Evolutionary conservation across 1,140 invertebrate genomes (phyloP).

Genomic region (Ceratina australensis): DNA sequence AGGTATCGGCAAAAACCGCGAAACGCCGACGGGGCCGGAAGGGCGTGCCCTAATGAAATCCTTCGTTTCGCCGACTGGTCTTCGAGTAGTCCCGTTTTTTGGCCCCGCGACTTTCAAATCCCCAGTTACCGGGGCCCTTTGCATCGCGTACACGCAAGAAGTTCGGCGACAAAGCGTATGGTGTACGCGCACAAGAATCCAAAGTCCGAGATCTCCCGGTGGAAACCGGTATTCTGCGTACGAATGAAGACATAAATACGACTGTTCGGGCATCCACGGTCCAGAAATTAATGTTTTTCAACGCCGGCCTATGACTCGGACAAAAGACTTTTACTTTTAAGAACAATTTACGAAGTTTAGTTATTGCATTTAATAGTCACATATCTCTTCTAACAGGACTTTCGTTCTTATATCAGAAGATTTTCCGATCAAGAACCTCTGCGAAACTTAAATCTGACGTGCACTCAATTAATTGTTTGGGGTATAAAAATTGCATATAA

Average conservation of each 20-base stretch:
- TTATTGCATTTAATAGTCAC: too few relatives aligned
- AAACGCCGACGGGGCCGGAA: not conserved
- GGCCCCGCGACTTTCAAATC: constrained; percentile 28
- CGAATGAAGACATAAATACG: constrained; percentile 55
- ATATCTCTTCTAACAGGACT: too few relatives aligned
- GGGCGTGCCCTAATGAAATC: constrained; percentile 26
- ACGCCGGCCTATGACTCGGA: constrained; percentile 8
- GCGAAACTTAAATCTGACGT: too few relatives aligned
- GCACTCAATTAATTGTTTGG: too few relatives aligned
- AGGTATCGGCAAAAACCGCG: constrained; percentile 27
- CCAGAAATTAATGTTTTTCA: constrained; percentile 55
- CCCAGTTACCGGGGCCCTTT: not conserved
- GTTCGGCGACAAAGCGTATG: constrained; percentile 43
- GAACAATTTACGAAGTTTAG: too few relatives aligned
- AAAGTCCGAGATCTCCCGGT: constrained; percentile 6
- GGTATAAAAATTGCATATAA: too few relatives aligned
- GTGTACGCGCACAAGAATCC: constrained; percentile 21
- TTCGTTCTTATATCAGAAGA: too few relatives aligned
- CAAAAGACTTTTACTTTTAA: too few relatives aligned
- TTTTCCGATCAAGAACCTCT: too few relatives aligned
- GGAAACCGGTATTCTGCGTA: constrained; percentile 44
- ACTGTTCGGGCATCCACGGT: constrained; percentile 3
- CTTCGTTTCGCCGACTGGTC: constrained; percentile 27
- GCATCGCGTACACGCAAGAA: constrained; percentile 31
- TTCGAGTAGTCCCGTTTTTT: constrained; percentile 1